Evolutionary conservation across 2,888 invertebrate genomes (phyloP), one percentile per base, ranked within the genome.

Genomic region (Thymelicus sylvestris): DNA sequence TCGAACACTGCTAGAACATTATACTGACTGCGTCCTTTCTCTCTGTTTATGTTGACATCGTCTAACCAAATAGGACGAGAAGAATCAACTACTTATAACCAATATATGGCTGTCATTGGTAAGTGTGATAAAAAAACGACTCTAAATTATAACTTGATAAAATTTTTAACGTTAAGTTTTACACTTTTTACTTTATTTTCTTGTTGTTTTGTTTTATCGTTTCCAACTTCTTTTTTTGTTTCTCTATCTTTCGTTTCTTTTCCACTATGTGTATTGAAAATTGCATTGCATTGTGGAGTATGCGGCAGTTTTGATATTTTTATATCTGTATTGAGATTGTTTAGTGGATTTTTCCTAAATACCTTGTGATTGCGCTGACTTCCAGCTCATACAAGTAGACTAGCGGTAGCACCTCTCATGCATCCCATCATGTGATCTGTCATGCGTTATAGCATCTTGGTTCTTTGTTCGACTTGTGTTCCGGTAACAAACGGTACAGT

Each of bases 81-180:
- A 97, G 96, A 97, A 97, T 95, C 97, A 97, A 96, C 97, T 97
- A 95, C 96, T 98, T 95, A 97, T 97, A 95, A 96, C 97, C 95
- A 97, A 97, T 96, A 97, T 97, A 95, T 98, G 97, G 97, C 97
- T 97, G 96, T 97, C 97, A 95, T 96, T 97, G 97, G 97, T 97
- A 96, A 97, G 97, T 97, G 95, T 95, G 90, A 89, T 91, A 93
- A 94, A 91, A 88, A 87, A 86, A 81, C 89, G 85, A 94, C 94
- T 83, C 84, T 93, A 93, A 93, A 93, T 90, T 92, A 90, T 89
- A 87, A 91, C 88, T 91, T 83, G 79, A 87, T 86, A 92, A 92
- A 93, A 92, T 86, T 92, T 91, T 88, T 88, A 78, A 86, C 82
- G 81, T 87, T 87, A 79, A 80, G 82, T 87, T 87, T 83, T 81